phyloP scores from a whole-genome alignment of 2,888 invertebrate genomes.

The Drosophila parthenogenetica region DNA sequence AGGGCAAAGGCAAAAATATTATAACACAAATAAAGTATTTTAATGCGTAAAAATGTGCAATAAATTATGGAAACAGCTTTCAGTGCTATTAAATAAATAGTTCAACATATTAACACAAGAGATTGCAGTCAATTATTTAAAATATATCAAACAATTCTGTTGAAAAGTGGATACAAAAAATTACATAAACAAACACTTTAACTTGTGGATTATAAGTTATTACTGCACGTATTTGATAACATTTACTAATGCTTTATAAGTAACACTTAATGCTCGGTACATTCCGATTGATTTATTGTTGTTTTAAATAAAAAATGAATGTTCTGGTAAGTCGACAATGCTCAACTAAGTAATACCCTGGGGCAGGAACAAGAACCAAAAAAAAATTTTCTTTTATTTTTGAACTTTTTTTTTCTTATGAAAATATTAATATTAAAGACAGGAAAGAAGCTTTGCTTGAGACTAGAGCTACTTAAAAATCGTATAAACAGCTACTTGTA shows the following conservation, averaged over 20 bases:
- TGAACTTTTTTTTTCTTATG: no score
- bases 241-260: neutral
- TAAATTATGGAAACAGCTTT: conserved; percentile 32
- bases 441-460: no score
- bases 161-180: neutral
- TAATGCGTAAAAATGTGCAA: conserved; percentile 17
- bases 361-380: no score
- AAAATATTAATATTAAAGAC: no score
- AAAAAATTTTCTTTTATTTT: no score
- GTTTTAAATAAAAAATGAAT: neutral
- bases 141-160: neutral
- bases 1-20: conserved; percentile 14
- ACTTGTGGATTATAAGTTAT: no score
- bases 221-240: neutral
- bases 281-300: neutral
- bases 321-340: neutral
- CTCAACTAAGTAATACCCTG: neutral
- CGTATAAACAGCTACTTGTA: no score
- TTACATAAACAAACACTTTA: neutral
- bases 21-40: conserved; percentile 14
- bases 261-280: neutral
- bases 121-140: neutral
- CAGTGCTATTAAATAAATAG: conserved; percentile 35
- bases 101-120: neutral
- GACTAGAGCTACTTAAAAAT: no score